Evolutionary conservation across 2,797 vertebrate species (phyloP).

Genomic region (Discoglossus pictus): DNA sequence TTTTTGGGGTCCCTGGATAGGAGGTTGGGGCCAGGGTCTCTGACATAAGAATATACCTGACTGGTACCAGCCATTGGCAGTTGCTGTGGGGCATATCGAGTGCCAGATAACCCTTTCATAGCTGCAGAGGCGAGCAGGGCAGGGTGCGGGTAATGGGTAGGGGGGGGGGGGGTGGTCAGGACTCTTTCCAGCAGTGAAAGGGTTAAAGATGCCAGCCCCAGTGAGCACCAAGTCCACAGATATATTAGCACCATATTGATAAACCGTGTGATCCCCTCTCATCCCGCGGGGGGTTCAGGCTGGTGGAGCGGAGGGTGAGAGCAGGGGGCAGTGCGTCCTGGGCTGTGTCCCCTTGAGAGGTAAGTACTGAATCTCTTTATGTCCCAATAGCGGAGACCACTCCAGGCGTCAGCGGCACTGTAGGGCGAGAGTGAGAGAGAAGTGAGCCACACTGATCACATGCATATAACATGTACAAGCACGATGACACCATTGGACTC

Average conservation of each 20-base stretch:
- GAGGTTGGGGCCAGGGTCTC: slow-evolving; percentile 10
- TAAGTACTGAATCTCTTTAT: slow-evolving; percentile 35
- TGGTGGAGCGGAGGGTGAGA: slow-evolving; percentile 26
- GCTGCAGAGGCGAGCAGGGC: slow-evolving; percentile 8
- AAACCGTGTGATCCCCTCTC: slow-evolving; percentile 31
- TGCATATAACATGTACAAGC: too few species aligned
- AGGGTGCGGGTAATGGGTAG: background rate
- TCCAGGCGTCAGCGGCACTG: slow-evolving; percentile 29
- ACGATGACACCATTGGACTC: background rate
- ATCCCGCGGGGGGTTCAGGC: slow-evolving; percentile 1
- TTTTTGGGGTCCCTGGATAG: background rate
- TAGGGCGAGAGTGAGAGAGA: background rate
- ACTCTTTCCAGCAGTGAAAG: slow-evolving; percentile 38
- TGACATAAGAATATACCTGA: slow-evolving; percentile 16
- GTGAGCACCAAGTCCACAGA: slow-evolving; percentile 31
- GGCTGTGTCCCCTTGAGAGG: slow-evolving; percentile 37
- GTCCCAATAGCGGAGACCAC: slow-evolving; percentile 44
- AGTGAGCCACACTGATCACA: too few species aligned
- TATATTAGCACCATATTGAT: slow-evolving; percentile 50
- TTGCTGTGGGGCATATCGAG: slow-evolving; percentile 3
- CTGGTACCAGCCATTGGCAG: slow-evolving; percentile 3
- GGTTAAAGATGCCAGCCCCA: slow-evolving; percentile 16
- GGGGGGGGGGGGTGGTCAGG: background rate
- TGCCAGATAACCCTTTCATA: slow-evolving; percentile 36
- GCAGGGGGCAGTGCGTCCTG: slow-evolving; percentile 37